Percentiles rank a stretch among this genome's conserved stretches.
These are phyloP conservation scores for Saguinus midas DNA, from an alignment of 2,113 vertebrate species.

Conservation along the genomic window DNA sequence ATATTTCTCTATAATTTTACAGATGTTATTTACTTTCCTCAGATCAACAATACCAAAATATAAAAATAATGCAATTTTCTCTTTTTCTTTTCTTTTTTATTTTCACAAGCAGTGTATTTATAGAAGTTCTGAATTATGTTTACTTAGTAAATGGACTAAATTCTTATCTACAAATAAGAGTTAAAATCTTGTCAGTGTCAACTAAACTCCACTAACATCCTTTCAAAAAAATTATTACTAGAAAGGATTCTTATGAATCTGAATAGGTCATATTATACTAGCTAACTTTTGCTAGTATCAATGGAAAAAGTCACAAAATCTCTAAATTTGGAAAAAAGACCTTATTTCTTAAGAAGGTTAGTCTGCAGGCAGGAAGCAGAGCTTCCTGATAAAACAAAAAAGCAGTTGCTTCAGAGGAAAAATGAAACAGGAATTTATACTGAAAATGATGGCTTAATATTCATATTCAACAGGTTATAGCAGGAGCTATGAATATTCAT, in stretches of 20 bases:
- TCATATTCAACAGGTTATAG: too few relatives aligned
- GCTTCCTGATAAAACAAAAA: background rate
- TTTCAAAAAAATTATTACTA: background rate
- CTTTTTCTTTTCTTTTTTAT: background rate
- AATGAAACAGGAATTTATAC: too few relatives aligned
- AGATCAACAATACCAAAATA: background rate
- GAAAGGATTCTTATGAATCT: background rate
- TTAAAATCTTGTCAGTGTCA: background rate
- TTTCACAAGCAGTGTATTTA: background rate
- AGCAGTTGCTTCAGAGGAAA: too few relatives aligned
- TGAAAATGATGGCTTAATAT: too few relatives aligned
- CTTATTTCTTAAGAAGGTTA: background rate
- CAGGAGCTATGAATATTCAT: too few relatives aligned
- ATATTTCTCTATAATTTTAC: background rate
- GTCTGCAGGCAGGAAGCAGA: background rate
- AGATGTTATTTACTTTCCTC: background rate
- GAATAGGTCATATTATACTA: background rate
- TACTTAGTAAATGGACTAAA: background rate
- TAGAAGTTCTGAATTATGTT: background rate
- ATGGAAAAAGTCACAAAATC: background rate
- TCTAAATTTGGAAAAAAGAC: background rate
- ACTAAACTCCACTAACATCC: background rate
- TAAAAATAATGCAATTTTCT: background rate
- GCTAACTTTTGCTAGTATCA: background rate
- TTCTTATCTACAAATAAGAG: background rate